Evolutionary conservation across 2,113 vertebrate genomes (phyloP).

Genomic region (Motacilla tschutschensis): DNA sequence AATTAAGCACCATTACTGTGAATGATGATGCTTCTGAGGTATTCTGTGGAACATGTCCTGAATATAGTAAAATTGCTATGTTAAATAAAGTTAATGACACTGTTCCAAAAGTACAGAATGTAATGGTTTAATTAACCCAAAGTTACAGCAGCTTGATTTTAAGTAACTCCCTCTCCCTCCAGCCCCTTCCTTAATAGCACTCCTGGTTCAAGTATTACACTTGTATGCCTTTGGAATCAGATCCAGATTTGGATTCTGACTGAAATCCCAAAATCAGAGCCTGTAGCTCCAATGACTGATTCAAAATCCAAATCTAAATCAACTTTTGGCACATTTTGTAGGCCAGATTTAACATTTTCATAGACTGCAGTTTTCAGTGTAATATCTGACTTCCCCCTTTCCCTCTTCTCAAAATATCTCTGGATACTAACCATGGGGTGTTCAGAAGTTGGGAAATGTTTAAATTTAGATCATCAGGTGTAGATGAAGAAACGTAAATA

Average conservation of each 20-base stretch:
- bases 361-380: background rate
- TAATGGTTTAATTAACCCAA: conserved; percentile 13
- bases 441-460: background rate
- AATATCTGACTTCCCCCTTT: background rate
- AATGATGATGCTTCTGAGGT: background rate
- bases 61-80: background rate
- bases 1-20: conserved; percentile 46
- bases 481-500: background rate
- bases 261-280: background rate
- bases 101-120: conserved; percentile 9
- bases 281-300: background rate
- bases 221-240: background rate
- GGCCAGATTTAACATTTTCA: background rate
- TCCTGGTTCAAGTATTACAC: background rate
- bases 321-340: background rate
- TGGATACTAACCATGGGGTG: background rate
- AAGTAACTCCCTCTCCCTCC: background rate
- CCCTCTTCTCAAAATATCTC: background rate
- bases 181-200: background rate
- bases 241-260: background rate
- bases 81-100: conserved; percentile 37
- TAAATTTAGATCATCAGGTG: background rate
- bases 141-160: background rate
- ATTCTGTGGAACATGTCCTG: background rate
- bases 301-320: background rate